Conservation (phyloP, 1,140 invertebrate genomes). For the Hetaerina americana region DNA sequence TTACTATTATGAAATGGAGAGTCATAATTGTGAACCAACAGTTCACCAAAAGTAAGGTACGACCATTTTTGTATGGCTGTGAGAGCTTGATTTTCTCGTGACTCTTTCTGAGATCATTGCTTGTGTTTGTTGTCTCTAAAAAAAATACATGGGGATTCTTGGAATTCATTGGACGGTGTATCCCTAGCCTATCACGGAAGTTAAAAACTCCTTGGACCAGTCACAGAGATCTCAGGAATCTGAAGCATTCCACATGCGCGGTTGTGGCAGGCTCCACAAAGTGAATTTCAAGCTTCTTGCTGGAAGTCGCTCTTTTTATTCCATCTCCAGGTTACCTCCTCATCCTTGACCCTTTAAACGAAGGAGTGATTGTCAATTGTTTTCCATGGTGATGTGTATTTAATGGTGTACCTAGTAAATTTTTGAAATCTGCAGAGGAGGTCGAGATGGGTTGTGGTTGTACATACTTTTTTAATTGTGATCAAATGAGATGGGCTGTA, state of each 20-base stretch:
- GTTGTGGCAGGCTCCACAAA: not conserved
- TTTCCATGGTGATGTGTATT: not conserved
- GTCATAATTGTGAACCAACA: not conserved
- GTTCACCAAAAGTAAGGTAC: not conserved
- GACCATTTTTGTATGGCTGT: not conserved
- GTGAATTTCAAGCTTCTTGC: not conserved
- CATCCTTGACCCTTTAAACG: not conserved
- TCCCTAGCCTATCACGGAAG: too few species aligned
- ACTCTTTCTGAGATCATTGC: not conserved
- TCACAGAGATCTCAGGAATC: not conserved
- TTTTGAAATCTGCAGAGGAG: not conserved
- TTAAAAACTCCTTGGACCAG: not conserved
- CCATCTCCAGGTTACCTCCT: not conserved
- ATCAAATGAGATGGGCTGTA: not conserved
- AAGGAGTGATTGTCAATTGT: not conserved
- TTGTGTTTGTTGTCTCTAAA: too few species aligned
- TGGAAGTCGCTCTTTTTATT: not conserved
- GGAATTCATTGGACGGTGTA: too few species aligned
- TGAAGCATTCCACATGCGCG: not conserved
- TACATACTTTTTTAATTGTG: not conserved
- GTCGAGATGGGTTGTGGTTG: not conserved
- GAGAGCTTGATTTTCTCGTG: not conserved
- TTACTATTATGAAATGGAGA: not conserved
- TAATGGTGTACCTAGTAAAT: not conserved
- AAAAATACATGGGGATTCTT: too few species aligned